Base-by-base conservation (phyloP, 2,113 vertebrate genomes). In the Thymallus thymallus region DNA sequence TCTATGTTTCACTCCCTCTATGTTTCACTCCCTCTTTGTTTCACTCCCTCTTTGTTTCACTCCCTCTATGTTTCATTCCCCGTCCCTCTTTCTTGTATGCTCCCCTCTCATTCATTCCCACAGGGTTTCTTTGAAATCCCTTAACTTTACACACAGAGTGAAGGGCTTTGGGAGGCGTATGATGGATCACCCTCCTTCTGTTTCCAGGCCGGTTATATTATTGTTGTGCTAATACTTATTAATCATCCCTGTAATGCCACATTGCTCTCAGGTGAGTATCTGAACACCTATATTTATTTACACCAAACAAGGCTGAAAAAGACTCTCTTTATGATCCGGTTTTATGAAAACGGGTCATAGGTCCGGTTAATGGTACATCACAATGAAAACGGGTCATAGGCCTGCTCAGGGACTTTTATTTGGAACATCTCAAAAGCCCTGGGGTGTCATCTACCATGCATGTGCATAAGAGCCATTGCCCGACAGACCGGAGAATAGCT, bases 141-240 rank as follows among this genome's bases (percentile, higher is more conserved):
- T 85, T 92, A 80, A 92, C 91, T 91, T 90, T 90, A 87, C 76
- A 91, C 85, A 77, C 9, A 1, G 69, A 85, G 79, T 77, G 81
- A 87, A 81, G 80, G 80, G 80, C 79, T 84, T 86, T 79, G 81
- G 83, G 79, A 41, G 80, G 78, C 68, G n/a, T 56, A 75, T 91
- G 86, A 91, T 91, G 84, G 86, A 91, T 92, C 76, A 63, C 86
- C 72, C 51, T 75, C 71, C 46, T 41, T 62, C 22, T 60, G 76
- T 74, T 71, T 77, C 77, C 70, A 86, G 78, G 81, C 79, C 56
- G 77, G 68, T 70, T 79, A 80, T 73, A 79, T 78, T 81, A 82
- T 75, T 79, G 74, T 70, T 56, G 22, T 51, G n/a, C 75, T 45
- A 30, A 75, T 76, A 76, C 74, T 77, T 85, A 88, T 89, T 89